Evolutionary conservation across 2,113 vertebrate genomes (phyloP).

Genomic region (Rynchops niger): DNA sequence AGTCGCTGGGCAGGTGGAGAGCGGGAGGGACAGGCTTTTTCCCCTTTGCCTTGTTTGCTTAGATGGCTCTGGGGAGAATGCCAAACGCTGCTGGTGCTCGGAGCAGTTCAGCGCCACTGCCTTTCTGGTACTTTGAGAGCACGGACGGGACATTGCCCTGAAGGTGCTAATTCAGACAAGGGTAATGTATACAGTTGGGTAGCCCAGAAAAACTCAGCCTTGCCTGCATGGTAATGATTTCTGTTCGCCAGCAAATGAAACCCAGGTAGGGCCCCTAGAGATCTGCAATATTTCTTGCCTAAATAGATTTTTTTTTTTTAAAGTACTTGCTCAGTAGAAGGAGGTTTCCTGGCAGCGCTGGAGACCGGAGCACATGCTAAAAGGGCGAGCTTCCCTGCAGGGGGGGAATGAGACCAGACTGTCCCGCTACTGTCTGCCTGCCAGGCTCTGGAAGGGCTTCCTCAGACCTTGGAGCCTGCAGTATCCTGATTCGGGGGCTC

Average conservation of each 20-base stretch:
- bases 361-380: neutral
- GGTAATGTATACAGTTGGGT: neutral
- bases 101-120: neutral
- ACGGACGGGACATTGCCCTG: neutral
- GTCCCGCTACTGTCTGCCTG: neutral
- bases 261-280: neutral
- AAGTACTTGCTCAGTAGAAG: neutral
- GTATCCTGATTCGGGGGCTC: neutral
- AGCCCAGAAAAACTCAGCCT: neutral
- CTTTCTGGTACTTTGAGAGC: slow-evolving; percentile 38
- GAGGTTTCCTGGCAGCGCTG: neutral
- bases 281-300: neutral
- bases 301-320: neutral
- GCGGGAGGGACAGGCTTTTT: slow-evolving; percentile 22
- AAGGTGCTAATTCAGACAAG: slow-evolving; percentile 23
- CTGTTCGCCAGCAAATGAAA: neutral
- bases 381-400: neutral
- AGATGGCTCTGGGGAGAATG: slow-evolving; percentile 24
- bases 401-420: neutral
- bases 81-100: slow-evolving; percentile 2
- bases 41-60: slow-evolving; percentile 57
- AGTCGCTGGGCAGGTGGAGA: slow-evolving; percentile 51
- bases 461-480: neutral
- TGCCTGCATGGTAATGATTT: neutral
- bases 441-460: neutral